A percentile compares a stretch with the other conserved stretches of the same genome.
These are phyloP conservation scores for Macrophya alboannulata DNA, from an alignment of 2,888 invertebrate genomes.

Conservation along the genomic window DNA sequence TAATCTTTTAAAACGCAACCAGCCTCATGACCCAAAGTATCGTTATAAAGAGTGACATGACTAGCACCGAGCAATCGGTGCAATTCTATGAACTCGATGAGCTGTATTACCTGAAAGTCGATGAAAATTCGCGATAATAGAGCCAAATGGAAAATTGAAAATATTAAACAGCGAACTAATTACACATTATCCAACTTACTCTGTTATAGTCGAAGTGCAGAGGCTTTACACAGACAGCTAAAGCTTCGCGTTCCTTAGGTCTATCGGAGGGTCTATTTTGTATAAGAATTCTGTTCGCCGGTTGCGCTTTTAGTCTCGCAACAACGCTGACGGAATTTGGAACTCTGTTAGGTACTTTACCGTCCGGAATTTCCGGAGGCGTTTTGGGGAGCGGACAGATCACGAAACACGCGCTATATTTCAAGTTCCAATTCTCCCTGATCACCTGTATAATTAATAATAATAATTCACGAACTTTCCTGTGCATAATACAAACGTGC, in stretches of 20 bases:
- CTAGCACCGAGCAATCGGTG: conserved; percentile 91
- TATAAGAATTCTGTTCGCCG: conserved; percentile 85
- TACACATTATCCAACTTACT: conserved; percentile 75
- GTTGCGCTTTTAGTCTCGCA: conserved; percentile 82
- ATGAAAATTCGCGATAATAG: background rate
- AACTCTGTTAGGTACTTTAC: conserved; percentile 84
- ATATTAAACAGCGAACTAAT: no score
- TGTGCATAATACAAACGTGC: no score
- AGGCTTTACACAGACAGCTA: conserved; percentile 94
- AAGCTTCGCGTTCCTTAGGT: conserved; percentile 82
- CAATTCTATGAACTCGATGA: conserved; percentile 94
- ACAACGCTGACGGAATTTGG: conserved; percentile 89
- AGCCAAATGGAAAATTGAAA: background rate
- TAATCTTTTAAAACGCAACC: conserved; percentile 90
- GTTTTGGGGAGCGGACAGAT: conserved; percentile 88
- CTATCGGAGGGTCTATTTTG: conserved; percentile 82
- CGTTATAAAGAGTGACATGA: conserved; percentile 96
- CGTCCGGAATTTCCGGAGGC: conserved; percentile 83
- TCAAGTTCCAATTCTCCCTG: conserved; percentile 96
- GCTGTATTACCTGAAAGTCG: conserved; percentile 84
- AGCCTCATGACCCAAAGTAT: conserved; percentile 91
- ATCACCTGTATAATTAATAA: conserved; percentile 84
- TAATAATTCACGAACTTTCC: background rate
- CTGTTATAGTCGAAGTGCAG: conserved; percentile 94
- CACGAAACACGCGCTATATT: conserved; percentile 95